A percentile compares a stretch with the other conserved stretches of the same genome.
These are phyloP conservation scores for Stenodera caucasica DNA, from an alignment of 2,888 invertebrate genomes.

Conservation along the genomic window DNA sequence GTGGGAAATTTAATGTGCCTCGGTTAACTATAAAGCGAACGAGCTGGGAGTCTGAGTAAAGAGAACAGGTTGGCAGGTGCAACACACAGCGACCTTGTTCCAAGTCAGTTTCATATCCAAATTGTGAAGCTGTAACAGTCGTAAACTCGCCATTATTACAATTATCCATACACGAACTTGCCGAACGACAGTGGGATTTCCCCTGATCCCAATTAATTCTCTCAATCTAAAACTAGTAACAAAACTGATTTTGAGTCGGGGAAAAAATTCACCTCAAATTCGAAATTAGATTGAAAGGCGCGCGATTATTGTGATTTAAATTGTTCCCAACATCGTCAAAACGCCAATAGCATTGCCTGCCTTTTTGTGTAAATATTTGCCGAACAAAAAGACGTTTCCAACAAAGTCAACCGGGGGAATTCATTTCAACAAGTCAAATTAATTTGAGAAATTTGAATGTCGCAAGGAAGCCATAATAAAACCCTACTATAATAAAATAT, in stretches of 20 bases:
- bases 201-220: background rate
- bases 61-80: constrained; percentile 35
- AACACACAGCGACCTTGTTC: constrained; percentile 4
- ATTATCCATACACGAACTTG: background rate
- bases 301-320: background rate
- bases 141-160: background rate
- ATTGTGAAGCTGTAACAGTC: constrained; percentile 2
- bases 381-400: background rate
- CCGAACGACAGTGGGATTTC: background rate
- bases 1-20: constrained; percentile 5
- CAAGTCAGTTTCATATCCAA: background rate
- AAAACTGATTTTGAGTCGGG: too few species aligned
- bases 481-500: background rate
- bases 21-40: background rate
- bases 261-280: too few species aligned
- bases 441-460: background rate
- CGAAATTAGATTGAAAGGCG: too few species aligned
- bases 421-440: background rate
- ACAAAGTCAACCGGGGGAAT: background rate
- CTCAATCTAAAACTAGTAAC: too few species aligned
- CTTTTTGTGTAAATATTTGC: constrained; percentile 12
- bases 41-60: background rate
- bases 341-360: background rate
- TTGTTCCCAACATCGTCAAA: background rate
- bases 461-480: background rate